These are phyloP conservation scores for Hartigia nigra DNA, from an alignment of 2,888 invertebrate species.

Conservation along the genomic window DNA sequence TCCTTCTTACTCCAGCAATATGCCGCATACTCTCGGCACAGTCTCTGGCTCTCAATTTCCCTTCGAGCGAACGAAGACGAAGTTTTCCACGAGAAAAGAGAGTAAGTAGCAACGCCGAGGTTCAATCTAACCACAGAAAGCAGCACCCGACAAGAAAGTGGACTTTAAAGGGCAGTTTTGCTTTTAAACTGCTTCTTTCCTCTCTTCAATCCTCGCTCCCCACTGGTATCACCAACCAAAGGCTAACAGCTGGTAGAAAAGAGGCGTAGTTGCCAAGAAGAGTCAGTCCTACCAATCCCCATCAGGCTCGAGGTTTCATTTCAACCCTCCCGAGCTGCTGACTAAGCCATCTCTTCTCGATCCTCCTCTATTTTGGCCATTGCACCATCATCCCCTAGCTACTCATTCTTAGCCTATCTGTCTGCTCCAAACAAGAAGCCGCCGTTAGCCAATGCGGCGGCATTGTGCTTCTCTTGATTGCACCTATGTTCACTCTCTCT, in stretches of 20 bases:
- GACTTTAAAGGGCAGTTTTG: neutral
- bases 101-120: neutral
- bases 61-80: neutral
- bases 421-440: conserved; percentile 3
- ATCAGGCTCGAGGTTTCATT: conserved; percentile 31
- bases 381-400: neutral
- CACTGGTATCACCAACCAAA: neutral
- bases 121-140: neutral
- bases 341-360: conserved; percentile 15
- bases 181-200: neutral
- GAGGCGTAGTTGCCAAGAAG: conserved; percentile 28
- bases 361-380: conserved; percentile 15
- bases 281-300: conserved; percentile 21
- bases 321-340: conserved; percentile 21
- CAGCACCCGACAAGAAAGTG: neutral
- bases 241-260: conserved; percentile 1
- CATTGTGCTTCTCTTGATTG: conserved; percentile 3
- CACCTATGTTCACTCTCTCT: neutral
- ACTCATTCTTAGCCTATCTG: neutral
- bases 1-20: neutral
- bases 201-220: neutral
- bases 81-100: neutral
- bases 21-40: neutral
- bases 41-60: neutral
- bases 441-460: neutral